Conservation (phyloP, 2,797 vertebrate species). For the Allobates femoralis region DNA sequence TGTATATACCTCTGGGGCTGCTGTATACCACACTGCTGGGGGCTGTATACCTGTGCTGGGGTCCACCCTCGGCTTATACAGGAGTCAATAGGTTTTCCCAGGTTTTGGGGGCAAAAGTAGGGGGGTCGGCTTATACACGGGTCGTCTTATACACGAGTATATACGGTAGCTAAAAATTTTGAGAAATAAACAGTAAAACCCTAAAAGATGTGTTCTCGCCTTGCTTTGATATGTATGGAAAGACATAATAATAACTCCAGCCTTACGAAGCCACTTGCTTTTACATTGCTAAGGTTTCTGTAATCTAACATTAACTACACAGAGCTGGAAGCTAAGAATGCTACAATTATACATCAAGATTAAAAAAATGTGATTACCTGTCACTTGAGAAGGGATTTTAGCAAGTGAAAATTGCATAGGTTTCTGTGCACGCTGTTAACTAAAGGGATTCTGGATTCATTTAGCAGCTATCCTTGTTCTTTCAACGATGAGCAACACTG, state of each 20-base stretch:
- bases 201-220: neutral
- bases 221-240: neutral
- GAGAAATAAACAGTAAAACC: neutral
- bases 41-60: too few species aligned
- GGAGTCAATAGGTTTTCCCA: too few species aligned
- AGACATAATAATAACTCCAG: slow-evolving; percentile 33
- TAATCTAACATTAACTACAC: slow-evolving; percentile 30
- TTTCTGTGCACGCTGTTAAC: slow-evolving; percentile 75
- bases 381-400: slow-evolving; percentile 69
- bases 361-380: slow-evolving; percentile 58
- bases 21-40: too few species aligned
- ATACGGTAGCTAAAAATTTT: neutral
- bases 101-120: too few species aligned
- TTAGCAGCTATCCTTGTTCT: slow-evolving; percentile 81
- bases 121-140: too few species aligned
- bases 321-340: slow-evolving; percentile 42
- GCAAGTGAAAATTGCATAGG: slow-evolving; percentile 75
- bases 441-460: slow-evolving; percentile 78
- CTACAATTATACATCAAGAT: slow-evolving; percentile 55
- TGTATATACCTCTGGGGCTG: too few species aligned
- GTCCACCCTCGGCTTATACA: too few species aligned
- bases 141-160: too few species aligned
- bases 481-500: slow-evolving; percentile 79
- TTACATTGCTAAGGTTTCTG: slow-evolving; percentile 6
- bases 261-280: slow-evolving; percentile 20